These are phyloP conservation scores for Drosophila colorata DNA, from an alignment of 2,888 invertebrate genomes.

Conservation along the genomic window DNA sequence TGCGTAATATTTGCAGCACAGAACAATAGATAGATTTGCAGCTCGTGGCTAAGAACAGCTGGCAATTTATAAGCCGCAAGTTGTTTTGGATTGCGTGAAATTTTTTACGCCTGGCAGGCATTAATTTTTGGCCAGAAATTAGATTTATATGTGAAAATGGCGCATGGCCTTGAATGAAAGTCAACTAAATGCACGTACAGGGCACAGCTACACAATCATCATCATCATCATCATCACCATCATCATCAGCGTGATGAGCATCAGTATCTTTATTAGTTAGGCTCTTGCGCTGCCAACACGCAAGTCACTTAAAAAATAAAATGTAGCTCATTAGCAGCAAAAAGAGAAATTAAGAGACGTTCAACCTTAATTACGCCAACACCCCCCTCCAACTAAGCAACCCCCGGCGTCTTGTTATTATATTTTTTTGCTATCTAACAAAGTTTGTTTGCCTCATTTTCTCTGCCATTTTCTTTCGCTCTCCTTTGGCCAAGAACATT, in stretches of 20 bases:
- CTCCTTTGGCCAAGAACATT: slow-evolving; percentile 46
- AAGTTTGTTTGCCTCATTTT: slow-evolving; percentile 59
- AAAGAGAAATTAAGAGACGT: slow-evolving; percentile 67
- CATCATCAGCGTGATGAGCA: slow-evolving; percentile 39
- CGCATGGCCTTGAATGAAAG: slow-evolving; percentile 8
- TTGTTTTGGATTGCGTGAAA: slow-evolving; percentile 32
- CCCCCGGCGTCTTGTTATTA: slow-evolving; percentile 7
- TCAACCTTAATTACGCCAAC: slow-evolving; percentile 73
- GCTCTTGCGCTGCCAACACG: slow-evolving; percentile 39
- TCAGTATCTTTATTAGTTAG: slow-evolving; percentile 42
- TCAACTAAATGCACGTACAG: slow-evolving; percentile 14
- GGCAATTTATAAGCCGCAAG: slow-evolving; percentile 34
- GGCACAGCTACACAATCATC: slow-evolving; percentile 2
- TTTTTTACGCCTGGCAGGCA: slow-evolving; percentile 36
- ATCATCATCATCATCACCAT: slow-evolving; percentile 13
- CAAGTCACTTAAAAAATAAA: slow-evolving; percentile 76
- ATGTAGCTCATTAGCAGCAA: slow-evolving; percentile 67
- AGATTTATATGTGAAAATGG: slow-evolving; percentile 35
- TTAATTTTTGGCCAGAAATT: slow-evolving; percentile 42
- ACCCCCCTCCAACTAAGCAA: neutral
- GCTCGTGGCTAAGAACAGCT: slow-evolving; percentile 29
- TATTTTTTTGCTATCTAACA: slow-evolving; percentile 42
- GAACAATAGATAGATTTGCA: slow-evolving; percentile 49
- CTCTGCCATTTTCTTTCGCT: slow-evolving; percentile 28
- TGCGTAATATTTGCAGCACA: slow-evolving; percentile 39